Percentiles rank a stretch among this genome's conserved stretches.
Evolutionary conservation across 2,888 invertebrate species (phyloP).

Genomic region (Polymixis flavicincta): DNA sequence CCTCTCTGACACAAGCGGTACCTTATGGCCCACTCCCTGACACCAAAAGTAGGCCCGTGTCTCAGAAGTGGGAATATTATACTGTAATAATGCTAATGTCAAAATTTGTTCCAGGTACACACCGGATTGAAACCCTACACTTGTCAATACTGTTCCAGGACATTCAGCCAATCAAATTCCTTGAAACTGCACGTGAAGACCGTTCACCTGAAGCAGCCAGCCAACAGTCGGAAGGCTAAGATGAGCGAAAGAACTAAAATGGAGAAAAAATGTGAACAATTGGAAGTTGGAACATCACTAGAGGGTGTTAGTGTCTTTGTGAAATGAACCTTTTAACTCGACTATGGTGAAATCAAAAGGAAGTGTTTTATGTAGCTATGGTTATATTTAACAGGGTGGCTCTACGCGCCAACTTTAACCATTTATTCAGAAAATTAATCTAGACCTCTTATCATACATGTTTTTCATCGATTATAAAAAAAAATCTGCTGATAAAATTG

Average conservation of each 20-base stretch:
- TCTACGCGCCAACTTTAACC: too few relatives aligned
- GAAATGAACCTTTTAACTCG: background rate
- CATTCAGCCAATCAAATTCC: slow-evolving; percentile 84
- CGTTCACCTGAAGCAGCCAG: slow-evolving; percentile 79
- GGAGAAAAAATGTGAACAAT: slow-evolving; percentile 43
- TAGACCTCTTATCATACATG: too few relatives aligned
- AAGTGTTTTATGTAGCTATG: too few relatives aligned
- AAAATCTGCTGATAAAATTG: too few relatives aligned
- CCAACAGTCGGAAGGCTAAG: slow-evolving; percentile 60
- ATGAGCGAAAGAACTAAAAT: slow-evolving; percentile 29
- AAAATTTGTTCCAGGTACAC: slow-evolving; percentile 76
- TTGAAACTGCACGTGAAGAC: slow-evolving; percentile 80
- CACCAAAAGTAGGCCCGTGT: too few relatives aligned
- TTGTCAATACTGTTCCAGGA: slow-evolving; percentile 80
- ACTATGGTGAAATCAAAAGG: too few relatives aligned
- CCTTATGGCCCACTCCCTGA: too few relatives aligned
- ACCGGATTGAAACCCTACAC: slow-evolving; percentile 83
- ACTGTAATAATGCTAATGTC: background rate
- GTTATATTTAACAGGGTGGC: too few relatives aligned
- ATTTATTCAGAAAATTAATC: too few relatives aligned
- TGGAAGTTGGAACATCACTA: slow-evolving; percentile 21
- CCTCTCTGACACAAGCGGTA: too few relatives aligned
- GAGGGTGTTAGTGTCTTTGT: slow-evolving; percentile 19
- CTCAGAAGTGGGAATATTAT: too few relatives aligned
- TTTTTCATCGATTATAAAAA: too few relatives aligned